Conservation (phyloP, 2,797 vertebrate genomes). For the Okamejei kenojei region DNA sequence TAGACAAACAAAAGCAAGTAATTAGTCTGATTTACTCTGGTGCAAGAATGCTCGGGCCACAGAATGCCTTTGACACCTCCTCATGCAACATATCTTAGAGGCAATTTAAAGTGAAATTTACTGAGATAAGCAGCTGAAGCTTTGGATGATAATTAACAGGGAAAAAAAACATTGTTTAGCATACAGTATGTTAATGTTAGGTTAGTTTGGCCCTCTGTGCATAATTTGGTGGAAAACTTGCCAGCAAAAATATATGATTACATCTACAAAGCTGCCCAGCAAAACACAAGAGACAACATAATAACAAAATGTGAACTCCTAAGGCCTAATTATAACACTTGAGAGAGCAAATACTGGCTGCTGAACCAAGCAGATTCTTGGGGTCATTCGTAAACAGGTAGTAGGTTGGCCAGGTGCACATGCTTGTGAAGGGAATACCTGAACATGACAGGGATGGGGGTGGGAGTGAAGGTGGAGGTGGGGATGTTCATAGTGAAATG, state of each 20-base stretch:
- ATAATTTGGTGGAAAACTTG: constrained; percentile 81
- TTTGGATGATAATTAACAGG: constrained; percentile 73
- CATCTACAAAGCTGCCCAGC: constrained; percentile 65
- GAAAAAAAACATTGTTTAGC: constrained; percentile 64
- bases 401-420: constrained; percentile 80
- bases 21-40: constrained; percentile 39
- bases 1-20: constrained; percentile 38
- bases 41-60: constrained; percentile 49
- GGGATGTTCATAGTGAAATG: background rate
- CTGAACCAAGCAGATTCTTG: constrained; percentile 97
- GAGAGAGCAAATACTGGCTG: constrained; percentile 83
- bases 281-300: constrained; percentile 80
- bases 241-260: constrained; percentile 79
- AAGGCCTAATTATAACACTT: constrained; percentile 96
- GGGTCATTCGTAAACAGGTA: constrained; percentile 98
- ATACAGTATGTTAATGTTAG: constrained; percentile 78
- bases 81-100: constrained; percentile 37
- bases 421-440: constrained; percentile 51
- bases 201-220: constrained; percentile 76
- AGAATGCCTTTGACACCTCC: constrained; percentile 41
- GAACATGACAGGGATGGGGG: background rate
- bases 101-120: constrained; percentile 52
- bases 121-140: constrained; percentile 67
- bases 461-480: too few species aligned
- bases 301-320: constrained; percentile 88